Percentiles rank a stretch among this genome's conserved stretches.
These are phyloP conservation scores for Drosophila varians DNA, from an alignment of 1,140 invertebrate species.

Conservation along the genomic window DNA sequence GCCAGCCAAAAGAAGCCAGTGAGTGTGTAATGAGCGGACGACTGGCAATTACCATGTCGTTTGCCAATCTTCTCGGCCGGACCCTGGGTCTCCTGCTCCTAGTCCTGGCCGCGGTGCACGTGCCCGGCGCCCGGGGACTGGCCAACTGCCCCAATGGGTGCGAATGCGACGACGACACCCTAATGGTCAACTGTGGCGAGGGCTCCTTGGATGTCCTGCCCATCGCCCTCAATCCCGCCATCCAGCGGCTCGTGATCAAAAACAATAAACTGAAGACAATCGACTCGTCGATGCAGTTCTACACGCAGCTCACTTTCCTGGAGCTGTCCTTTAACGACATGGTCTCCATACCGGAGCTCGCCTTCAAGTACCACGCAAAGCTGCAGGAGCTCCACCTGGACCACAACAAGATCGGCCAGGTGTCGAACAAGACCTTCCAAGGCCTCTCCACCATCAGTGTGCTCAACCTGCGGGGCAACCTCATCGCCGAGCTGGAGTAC, in stretches of 20 bases:
- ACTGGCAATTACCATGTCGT: slow-evolving; percentile 76
- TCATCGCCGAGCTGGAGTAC: slow-evolving; percentile 90
- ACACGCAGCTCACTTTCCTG: slow-evolving; percentile 91
- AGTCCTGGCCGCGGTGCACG: slow-evolving; percentile 12
- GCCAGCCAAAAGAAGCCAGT: slow-evolving; percentile 19
- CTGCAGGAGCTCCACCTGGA: slow-evolving; percentile 92
- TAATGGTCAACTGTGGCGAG: slow-evolving; percentile 93
- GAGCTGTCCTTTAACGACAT: slow-evolving; percentile 94
- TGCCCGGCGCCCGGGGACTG: slow-evolving; percentile 63
- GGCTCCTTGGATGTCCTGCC: slow-evolving; percentile 94
- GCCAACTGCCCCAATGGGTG: slow-evolving; percentile 91
- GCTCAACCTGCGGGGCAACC: slow-evolving; percentile 92
- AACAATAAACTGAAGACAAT: slow-evolving; percentile 94
- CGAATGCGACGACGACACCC: slow-evolving; percentile 93
- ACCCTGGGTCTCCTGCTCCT: slow-evolving; percentile 20
- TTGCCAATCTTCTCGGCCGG: slow-evolving; percentile 33
- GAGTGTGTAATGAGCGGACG: slow-evolving; percentile 53
- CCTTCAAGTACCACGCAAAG: slow-evolving; percentile 91
- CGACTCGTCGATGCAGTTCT: slow-evolving; percentile 93
- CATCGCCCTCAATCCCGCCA: slow-evolving; percentile 94
- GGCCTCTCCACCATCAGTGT: slow-evolving; percentile 91
- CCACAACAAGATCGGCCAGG: slow-evolving; percentile 92
- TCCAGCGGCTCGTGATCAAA: slow-evolving; percentile 91
- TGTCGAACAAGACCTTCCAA: slow-evolving; percentile 91
- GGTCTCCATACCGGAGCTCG: slow-evolving; percentile 90